Conservation (phyloP, 2,888 invertebrate species). For the Crematogaster levior region DNA sequence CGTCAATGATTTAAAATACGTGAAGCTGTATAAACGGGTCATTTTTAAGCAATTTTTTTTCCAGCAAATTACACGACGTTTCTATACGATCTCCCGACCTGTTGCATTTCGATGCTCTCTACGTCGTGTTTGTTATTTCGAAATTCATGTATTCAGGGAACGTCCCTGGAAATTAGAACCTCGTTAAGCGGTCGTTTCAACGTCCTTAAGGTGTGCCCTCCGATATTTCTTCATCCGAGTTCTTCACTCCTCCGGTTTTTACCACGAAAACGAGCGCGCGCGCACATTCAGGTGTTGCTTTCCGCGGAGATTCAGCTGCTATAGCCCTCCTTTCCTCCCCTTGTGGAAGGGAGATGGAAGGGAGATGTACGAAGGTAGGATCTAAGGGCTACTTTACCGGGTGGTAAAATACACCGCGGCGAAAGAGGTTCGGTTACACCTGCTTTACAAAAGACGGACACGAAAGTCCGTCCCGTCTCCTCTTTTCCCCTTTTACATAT, state of each 20-base stretch:
- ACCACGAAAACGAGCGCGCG: neutral
- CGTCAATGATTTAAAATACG: neutral
- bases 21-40: neutral
- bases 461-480: slow-evolving; percentile 46
- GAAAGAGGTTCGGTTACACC: slow-evolving; percentile 78
- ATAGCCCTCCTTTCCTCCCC: slow-evolving; percentile 58
- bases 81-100: neutral
- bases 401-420: slow-evolving; percentile 74
- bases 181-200: slow-evolving; percentile 68
- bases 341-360: slow-evolving; percentile 24
- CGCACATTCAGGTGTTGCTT: slow-evolving; percentile 79
- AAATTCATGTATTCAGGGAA: slow-evolving; percentile 26
- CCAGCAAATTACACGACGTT: neutral
- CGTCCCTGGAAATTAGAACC: slow-evolving; percentile 65
- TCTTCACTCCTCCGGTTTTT: slow-evolving; percentile 42
- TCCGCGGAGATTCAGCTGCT: slow-evolving; percentile 81
- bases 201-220: slow-evolving; percentile 33
- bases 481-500: slow-evolving; percentile 52
- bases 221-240: slow-evolving; percentile 43
- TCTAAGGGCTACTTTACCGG: slow-evolving; percentile 79
- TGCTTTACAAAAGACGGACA: slow-evolving; percentile 74
- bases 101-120: neutral
- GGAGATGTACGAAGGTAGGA: slow-evolving; percentile 67
- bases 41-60: neutral
- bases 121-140: slow-evolving; percentile 8